These are phyloP conservation scores for Scyliorhinus canicula DNA, from an alignment of 2,797 vertebrate genomes.

Conservation along the genomic window DNA sequence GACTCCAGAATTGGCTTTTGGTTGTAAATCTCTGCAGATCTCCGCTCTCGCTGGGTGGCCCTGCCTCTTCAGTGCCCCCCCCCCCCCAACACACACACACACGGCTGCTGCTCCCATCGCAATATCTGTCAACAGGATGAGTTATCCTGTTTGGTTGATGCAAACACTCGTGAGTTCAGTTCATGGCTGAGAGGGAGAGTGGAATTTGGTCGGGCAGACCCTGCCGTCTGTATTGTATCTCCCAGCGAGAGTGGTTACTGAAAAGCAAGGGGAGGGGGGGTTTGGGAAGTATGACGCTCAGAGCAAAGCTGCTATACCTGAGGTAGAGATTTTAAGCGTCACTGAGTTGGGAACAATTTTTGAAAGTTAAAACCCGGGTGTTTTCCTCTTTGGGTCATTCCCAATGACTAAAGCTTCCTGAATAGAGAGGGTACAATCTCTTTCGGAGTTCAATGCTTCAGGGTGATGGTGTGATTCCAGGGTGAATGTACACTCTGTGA, in stretches of 20 bases:
- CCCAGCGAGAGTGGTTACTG: background rate
- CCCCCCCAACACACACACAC: too few species aligned
- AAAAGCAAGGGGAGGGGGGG: background rate
- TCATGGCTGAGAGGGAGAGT: constrained; percentile 14
- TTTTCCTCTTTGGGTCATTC: background rate
- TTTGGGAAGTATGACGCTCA: background rate
- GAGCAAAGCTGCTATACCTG: background rate
- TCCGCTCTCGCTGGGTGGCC: background rate
- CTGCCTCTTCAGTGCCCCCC: background rate
- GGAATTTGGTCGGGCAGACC: background rate
- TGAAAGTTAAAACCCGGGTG: background rate
- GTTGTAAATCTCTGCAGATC: background rate
- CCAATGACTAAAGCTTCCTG: background rate
- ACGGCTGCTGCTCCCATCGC: background rate
- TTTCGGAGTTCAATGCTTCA: background rate
- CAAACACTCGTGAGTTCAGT: background rate
- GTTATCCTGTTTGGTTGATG: background rate
- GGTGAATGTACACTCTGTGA: background rate
- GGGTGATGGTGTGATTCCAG: background rate
- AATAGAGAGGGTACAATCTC: background rate
- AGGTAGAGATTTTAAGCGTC: background rate
- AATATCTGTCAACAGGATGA: background rate
- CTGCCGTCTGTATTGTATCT: background rate
- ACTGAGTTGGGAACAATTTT: background rate
- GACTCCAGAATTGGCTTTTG: background rate